phyloP scores from a whole-genome alignment of 2,113 vertebrate species.

The Bubo bubo region DNA sequence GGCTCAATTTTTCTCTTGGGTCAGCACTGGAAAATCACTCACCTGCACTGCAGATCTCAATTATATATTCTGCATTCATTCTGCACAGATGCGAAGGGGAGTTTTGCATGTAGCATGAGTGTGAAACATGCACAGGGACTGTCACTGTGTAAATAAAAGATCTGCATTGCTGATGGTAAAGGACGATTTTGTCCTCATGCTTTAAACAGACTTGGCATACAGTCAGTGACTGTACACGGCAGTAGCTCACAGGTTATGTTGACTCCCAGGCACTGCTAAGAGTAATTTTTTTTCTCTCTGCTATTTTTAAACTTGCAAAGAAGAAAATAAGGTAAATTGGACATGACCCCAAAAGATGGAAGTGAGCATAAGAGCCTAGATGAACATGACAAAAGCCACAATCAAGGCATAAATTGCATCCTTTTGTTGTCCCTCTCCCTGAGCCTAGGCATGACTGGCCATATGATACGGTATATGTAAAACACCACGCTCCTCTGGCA shows the following conservation, averaged over 20 bases:
- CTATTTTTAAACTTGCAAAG: slow-evolving; percentile 48
- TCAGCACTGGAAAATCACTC: slow-evolving; percentile 30
- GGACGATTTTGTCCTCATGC: not conserved
- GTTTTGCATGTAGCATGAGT: slow-evolving; percentile 5
- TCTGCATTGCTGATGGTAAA: slow-evolving; percentile 2
- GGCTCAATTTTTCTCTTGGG: not conserved
- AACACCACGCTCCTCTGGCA: not conserved
- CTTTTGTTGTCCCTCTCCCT: slow-evolving; percentile 30
- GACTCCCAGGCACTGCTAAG: not conserved
- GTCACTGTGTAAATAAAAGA: slow-evolving; percentile 30
- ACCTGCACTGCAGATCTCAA: slow-evolving; percentile 56
- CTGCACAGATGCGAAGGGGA: not conserved
- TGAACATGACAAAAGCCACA: slow-evolving; percentile 55
- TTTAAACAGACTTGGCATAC: not conserved
- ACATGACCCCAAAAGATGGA: slow-evolving; percentile 31
- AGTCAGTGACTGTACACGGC: not conserved
- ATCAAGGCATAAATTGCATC: slow-evolving; percentile 56
- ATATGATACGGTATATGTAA: not conserved
- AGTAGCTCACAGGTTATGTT: not conserved
- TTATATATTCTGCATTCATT: slow-evolving; percentile 49
- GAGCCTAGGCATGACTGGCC: not conserved
- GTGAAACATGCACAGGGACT: slow-evolving; percentile 10
- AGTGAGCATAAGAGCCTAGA: slow-evolving; percentile 34
- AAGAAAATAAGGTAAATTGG: slow-evolving; percentile 59
- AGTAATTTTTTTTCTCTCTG: slow-evolving; percentile 5